Evolutionary conservation across 2,888 invertebrate genomes (phyloP), one percentile per base, ranked within the genome.

Genomic region (Rhodophaea formosa): DNA sequence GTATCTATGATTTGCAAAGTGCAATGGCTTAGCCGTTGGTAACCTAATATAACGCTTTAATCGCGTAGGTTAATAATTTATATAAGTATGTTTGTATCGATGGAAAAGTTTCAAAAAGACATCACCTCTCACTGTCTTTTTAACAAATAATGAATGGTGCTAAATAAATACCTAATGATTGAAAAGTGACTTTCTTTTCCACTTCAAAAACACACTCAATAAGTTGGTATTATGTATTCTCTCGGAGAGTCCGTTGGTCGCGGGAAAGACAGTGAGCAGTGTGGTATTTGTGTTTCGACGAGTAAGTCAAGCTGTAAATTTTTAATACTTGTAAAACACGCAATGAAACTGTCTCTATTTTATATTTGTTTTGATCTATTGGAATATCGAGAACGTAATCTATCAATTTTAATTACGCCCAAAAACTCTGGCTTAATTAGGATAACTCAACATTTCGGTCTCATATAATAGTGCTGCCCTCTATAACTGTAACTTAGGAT

Each of bases 101-200:
- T 86, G 74, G 89, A 87, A 89, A 88, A 88, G 89, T 89, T 89
- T 88, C 88, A 84, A 69, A 66, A 64, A 60, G 58, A 61, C 58
- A 60, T 64, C 60, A 60, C 15, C 82, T 86, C 86, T 88, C 88
- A 84, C 85, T 87, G 87, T 84, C 84, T 79, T 68, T 54, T 62
- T 63, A 70, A 71, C 68, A 62, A 62, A 64, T 63, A 62, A 69
- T 66, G 67, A 72, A 82, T 85, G 86, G 87, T 86, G 87, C 87
- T 88, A 87, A 77, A 71, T 66, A 62, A 68, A 62, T 62, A 63
- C 61, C 60, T 66, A 62, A 62, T 62, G 57, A 62, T 59, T 52
- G 23, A 53, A 23, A 62, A 57, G 58, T 59, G 60, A 46, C 58
- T 62, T 63, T 67, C 46, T 57, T 60, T 64, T 62, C 58, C 58